A percentile compares a stretch with the other conserved stretches of the same genome.
Evolutionary conservation across 1,140 invertebrate species (phyloP).

Genomic region (Diuraphis noxia): DNA sequence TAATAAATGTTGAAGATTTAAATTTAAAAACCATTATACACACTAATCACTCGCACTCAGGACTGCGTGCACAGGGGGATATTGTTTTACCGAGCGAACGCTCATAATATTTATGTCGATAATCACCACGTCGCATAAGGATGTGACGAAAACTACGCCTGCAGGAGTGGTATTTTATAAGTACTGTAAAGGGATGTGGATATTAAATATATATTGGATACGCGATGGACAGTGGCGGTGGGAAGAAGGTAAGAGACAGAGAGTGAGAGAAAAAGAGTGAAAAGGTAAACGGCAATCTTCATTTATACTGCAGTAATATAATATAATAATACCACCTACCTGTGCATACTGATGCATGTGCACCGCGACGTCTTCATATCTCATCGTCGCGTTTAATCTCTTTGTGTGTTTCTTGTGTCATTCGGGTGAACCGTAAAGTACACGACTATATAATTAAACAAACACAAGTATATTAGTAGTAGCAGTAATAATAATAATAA

Average conservation of each 20-base stretch:
- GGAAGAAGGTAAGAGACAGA: neutral
- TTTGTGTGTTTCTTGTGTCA: neutral
- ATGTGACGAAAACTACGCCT: neutral
- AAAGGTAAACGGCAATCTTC: neutral
- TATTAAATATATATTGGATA: neutral
- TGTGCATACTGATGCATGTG: neutral
- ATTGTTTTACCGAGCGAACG: slow-evolving; percentile 17
- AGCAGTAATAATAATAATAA: neutral
- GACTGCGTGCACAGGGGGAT: neutral
- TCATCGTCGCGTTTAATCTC: neutral
- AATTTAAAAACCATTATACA: neutral
- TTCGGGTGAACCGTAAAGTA: neutral
- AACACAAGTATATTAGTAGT: neutral
- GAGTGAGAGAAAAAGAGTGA: neutral
- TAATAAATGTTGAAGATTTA: neutral
- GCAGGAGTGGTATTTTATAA: neutral
- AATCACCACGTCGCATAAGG: neutral
- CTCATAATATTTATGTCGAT: slow-evolving; percentile 20
- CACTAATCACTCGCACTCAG: no score
- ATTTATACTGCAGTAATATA: no score
- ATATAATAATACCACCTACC: neutral
- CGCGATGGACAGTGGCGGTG: neutral
- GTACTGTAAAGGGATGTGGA: neutral
- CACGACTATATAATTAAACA: neutral
- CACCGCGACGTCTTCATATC: neutral